Evolutionary conservation across 1,140 invertebrate genomes (phyloP).

Genomic region (Phocides pigmalion): DNA sequence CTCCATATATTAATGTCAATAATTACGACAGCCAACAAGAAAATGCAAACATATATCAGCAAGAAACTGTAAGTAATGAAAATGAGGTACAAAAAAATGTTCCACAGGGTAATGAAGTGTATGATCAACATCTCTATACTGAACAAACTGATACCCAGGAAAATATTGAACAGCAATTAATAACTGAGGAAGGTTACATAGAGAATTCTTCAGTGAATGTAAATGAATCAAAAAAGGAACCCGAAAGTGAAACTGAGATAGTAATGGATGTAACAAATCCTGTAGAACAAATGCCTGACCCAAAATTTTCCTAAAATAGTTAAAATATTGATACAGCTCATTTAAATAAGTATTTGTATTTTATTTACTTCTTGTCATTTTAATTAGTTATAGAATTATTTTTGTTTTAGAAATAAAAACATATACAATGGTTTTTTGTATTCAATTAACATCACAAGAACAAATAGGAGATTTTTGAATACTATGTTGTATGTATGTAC

Average conservation of each 20-base stretch:
- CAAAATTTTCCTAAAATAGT: conserved; percentile 15
- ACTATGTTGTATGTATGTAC: no score
- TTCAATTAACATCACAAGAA: no score
- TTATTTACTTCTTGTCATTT: no score
- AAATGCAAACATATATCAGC: conserved; percentile 14
- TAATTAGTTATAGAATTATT: no score
- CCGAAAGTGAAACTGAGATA: conserved; percentile 29
- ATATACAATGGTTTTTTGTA: no score
- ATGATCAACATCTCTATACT: conserved; percentile 22
- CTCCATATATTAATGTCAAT: conserved; percentile 27
- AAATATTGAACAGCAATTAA: conserved; percentile 30
- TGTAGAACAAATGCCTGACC: conserved; percentile 12
- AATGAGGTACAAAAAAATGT: background rate
- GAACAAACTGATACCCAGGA: conserved; percentile 14
- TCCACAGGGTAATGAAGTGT: conserved; percentile 1
- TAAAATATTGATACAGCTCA: no score
- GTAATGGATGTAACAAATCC: conserved; percentile 9
- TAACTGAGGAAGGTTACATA: conserved; percentile 41
- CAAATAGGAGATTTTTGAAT: no score
- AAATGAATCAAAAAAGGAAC: conserved; percentile 11
- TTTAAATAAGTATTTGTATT: no score
- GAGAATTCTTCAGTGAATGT: conserved; percentile 13
- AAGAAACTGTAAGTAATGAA: conserved; percentile 14
- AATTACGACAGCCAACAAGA: conserved; percentile 34
- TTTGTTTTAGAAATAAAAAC: no score